phyloP scores from a whole-genome alignment of 2,888 invertebrate species.

The Troides aeacus region DNA sequence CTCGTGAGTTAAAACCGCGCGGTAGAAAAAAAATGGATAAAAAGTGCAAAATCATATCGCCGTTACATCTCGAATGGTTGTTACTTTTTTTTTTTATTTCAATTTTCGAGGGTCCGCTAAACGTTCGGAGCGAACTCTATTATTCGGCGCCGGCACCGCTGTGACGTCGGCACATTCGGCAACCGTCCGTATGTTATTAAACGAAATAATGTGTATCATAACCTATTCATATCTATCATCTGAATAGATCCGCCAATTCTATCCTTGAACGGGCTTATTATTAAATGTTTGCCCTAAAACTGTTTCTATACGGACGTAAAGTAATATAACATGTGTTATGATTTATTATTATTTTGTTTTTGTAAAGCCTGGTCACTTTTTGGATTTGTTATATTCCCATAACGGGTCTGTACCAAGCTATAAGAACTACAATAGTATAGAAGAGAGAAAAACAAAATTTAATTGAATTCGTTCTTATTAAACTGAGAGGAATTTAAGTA shows the following conservation, averaged over 20 bases:
- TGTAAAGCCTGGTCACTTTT: no score
- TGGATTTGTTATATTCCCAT: no score
- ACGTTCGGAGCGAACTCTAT: constrained; percentile 77
- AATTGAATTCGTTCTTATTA: no score
- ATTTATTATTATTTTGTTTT: not conserved
- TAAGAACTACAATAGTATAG: no score
- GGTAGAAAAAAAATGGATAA: constrained; percentile 46
- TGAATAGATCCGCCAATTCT: constrained; percentile 71
- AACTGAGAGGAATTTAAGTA: no score
- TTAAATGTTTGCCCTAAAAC: constrained; percentile 22
- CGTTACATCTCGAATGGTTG: constrained; percentile 75
- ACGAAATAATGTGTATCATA: constrained; percentile 76
- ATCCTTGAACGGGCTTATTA: constrained; percentile 44
- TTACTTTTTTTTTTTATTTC: constrained; percentile 70
- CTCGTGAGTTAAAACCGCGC: constrained; percentile 64
- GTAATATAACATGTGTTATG: constrained; percentile 9
- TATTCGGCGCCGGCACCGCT: constrained; percentile 65
- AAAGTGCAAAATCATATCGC: constrained; percentile 78
- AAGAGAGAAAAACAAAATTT: no score
- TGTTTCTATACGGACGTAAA: constrained; percentile 5
- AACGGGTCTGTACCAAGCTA: no score
- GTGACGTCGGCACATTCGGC: constrained; percentile 76
- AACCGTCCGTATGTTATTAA: constrained; percentile 73
- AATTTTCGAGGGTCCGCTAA: constrained; percentile 78
- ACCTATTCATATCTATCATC: constrained; percentile 76